phyloP scores from a whole-genome alignment of 2,888 invertebrate genomes.

The Stenchaetothrips biformis region DNA sequence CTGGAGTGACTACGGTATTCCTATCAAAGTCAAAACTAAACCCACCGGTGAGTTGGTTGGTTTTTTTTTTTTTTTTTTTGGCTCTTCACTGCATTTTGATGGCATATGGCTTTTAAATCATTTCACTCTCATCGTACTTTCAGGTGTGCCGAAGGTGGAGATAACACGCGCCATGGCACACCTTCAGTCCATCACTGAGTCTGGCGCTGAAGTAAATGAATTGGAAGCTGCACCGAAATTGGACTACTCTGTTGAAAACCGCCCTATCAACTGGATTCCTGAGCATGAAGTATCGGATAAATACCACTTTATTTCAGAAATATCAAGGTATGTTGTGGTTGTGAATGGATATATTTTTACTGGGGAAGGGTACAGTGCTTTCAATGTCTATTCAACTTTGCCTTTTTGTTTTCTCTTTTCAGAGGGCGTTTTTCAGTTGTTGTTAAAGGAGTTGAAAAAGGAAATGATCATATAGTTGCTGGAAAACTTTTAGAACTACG shows the following conservation, averaged over 20 bases:
- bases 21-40: constrained; percentile 69
- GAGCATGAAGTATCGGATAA: constrained; percentile 64
- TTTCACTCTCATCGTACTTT: constrained; percentile 31
- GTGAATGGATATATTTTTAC: not conserved
- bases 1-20: constrained; percentile 85
- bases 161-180: constrained; percentile 78
- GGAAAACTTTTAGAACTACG: constrained; percentile 75
- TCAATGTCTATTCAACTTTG: constrained; percentile 14
- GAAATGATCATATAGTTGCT: constrained; percentile 68
- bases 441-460: constrained; percentile 73
- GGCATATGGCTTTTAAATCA: constrained; percentile 14
- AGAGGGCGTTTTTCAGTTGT: constrained; percentile 84
- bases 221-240: constrained; percentile 58
- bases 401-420: constrained; percentile 36
- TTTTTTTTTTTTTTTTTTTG: not conserved
- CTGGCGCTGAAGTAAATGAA: constrained; percentile 62
- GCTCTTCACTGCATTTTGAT: constrained; percentile 18
- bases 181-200: constrained; percentile 78
- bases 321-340: constrained; percentile 51
- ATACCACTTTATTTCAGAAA: constrained; percentile 80
- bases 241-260: constrained; percentile 69
- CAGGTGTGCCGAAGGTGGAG: constrained; percentile 65
- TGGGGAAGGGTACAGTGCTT: not conserved
- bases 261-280: constrained; percentile 67
- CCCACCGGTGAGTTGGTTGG: constrained; percentile 47